Evolutionary conservation across 2,888 invertebrate genomes (phyloP).

Genomic region (Leuctra nigra): DNA sequence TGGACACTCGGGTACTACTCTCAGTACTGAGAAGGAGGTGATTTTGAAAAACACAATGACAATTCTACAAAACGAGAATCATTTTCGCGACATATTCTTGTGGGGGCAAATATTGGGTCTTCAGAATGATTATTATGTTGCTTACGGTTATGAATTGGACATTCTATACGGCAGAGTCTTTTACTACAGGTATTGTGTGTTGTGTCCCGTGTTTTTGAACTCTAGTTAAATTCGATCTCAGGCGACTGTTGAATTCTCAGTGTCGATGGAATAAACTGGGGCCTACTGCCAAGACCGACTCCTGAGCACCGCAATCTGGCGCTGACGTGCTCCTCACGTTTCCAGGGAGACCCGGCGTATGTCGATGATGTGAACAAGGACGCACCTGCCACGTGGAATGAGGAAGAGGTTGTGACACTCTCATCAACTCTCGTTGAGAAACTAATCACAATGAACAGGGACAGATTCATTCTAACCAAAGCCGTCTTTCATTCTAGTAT

Average conservation of each 20-base stretch:
- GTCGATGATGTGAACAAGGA: constrained; percentile 35
- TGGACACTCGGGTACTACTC: not conserved
- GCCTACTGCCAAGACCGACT: constrained; percentile 47
- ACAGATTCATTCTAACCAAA: too few relatives aligned
- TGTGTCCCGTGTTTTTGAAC: too few relatives aligned
- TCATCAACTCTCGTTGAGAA: too few relatives aligned
- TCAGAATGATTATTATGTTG: constrained; percentile 74
- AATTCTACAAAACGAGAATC: constrained; percentile 75
- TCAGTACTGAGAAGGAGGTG: not conserved
- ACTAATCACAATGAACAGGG: too few relatives aligned
- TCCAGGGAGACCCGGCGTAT: constrained; percentile 35
- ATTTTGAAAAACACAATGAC: constrained; percentile 66
- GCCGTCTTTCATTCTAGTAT: too few relatives aligned
- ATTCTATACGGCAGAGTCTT: constrained; percentile 63
- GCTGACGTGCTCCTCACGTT: constrained; percentile 39
- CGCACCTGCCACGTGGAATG: constrained; percentile 29
- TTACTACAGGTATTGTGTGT: constrained; percentile 57
- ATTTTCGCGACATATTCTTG: constrained; percentile 72
- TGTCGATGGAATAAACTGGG: constrained; percentile 63
- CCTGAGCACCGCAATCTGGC: constrained; percentile 41
- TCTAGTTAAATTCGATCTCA: too few relatives aligned
- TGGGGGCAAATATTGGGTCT: constrained; percentile 80
- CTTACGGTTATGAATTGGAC: constrained; percentile 70
- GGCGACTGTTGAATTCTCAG: constrained; percentile 34
- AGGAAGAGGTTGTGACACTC: not conserved